Base-by-base conservation (phyloP, 2,888 invertebrate genomes). In the Dione vanillae region DNA sequence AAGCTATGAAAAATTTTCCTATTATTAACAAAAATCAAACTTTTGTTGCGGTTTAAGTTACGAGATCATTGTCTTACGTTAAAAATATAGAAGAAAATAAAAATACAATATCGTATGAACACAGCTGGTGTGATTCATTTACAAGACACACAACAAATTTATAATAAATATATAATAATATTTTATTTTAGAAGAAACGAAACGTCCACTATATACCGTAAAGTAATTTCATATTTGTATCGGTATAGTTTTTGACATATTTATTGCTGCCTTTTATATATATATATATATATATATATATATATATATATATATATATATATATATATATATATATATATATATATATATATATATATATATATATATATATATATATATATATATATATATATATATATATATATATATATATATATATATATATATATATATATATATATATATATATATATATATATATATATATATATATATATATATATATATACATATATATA, bases 31-130 rank as follows among this genome's bases (percentile, higher is more conserved):
- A 76, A 76, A 78, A 76, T 77, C 77, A 78, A 76, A 78, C 78
- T 77, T 76, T 79, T 79, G 77, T 78, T 79, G 82, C 84, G 80
- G 41, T 81, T 86, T 85, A 84, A 85, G 86, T 86, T 86, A 90
- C 90, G 91, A 92, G 92, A 92, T 92, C 92, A 92, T 90, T 89
- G 84, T 86, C 88, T 87, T 85, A 78, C 85, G 86, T 83, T 83
- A 83, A 80, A 82, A 83, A 77, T 76, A 77, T 76, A 75, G 76
- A 77, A 75, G 73, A 61, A 41, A 59, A 20, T 27, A 59, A 14
- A 43, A 82, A 82, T 78, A 77, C 76, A 75, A 78, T 75, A 79
- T 77, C 75, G 77, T 74, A 81, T 87, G 91, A 91, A 91, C 91
- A 91, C 91, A 90, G 87, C 88, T 90, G 91, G 89, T 85, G 89